A percentile compares a stretch with the other conserved stretches of the same genome.
phyloP scores from a whole-genome alignment of 2,113 vertebrate species.

The Phalacrocorax carbo region DNA sequence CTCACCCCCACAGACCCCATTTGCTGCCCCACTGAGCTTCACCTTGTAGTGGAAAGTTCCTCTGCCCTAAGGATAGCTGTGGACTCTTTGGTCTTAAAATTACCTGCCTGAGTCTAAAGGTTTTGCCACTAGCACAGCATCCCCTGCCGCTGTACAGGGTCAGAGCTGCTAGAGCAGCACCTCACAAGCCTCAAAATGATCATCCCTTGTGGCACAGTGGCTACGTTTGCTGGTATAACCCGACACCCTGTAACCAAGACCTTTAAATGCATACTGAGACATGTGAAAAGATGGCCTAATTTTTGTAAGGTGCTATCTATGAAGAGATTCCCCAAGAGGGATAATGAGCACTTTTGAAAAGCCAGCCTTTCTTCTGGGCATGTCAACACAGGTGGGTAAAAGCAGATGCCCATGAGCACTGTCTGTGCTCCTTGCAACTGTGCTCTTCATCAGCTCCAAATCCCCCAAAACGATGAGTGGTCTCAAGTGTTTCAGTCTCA shows the following conservation, averaged over 20 bases:
- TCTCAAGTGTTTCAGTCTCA: not conserved
- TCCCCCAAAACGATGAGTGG: not conserved
- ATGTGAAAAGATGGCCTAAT: not conserved
- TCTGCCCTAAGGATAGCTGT: not conserved
- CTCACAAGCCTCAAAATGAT: not conserved
- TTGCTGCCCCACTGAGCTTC: not conserved
- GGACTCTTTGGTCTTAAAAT: not conserved
- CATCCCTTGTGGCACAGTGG: not conserved
- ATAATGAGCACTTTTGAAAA: not conserved
- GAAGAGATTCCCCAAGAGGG: not conserved
- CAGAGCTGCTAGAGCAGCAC: not conserved
- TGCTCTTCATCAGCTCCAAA: not conserved
- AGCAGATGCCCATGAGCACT: not conserved
- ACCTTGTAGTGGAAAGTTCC: not conserved
- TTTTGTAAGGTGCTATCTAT: not conserved
- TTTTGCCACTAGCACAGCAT: not conserved
- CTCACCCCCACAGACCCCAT: fast-evolving
- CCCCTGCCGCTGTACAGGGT: too few relatives aligned
- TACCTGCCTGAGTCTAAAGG: not conserved
- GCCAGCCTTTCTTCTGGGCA: not conserved
- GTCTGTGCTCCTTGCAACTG: not conserved
- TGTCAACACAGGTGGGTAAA: not conserved
- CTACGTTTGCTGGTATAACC: not conserved
- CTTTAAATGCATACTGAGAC: not conserved
- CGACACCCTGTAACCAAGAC: not conserved